Base-by-base conservation (phyloP, 2,797 vertebrate species). In the Helarctos malayanus region DNA sequence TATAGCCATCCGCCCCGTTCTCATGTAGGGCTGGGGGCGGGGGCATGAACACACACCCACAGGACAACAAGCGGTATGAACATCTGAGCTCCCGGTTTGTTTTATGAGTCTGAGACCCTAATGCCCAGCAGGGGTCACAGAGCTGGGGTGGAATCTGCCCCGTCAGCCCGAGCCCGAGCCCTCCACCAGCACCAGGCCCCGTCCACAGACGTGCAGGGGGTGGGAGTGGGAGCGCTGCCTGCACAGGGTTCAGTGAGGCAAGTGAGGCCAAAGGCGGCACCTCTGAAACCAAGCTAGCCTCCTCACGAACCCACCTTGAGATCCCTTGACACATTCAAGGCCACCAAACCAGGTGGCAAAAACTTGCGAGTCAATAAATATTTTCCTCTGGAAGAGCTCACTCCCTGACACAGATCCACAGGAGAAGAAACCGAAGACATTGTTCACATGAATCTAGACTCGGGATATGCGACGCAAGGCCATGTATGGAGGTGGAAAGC, bases 181-280 rank as follows among this genome's bases (percentile, higher is more conserved):
- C 27, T 81, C 13, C 6, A 32, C 0, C 1, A 21, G 52, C 23
- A n/a, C 93, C 7, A 47, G 59, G 21, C 7, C 10, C 45, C 1
- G 0, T 23, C 7, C 29, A 9, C 2, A 19, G 10, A 47, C 0
- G 0, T 27, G 35, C 54, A 59, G 3, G 18, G 29, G 13, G 7
- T 1, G 3, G 6, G 19, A 52, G 35, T 2, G 45, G 27, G 32
- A 9, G 32, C 15, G 35, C 27, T 35, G 45, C 6, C 35, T 2
- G 18, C 8, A 29, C 10, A 35, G 38, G 18, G 19, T 3, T 14
- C 54, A 41, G 15, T 10, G 54, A 89, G 27, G n/a, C 68, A 45
- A 21, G 25, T 1, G 4, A 59, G 41, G n/a, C 23, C 29, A 56
- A 27, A 75, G 63, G 23, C 27, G 16, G 75, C 0, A 10, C 41